These are phyloP conservation scores for Rhadina sibilatrix DNA, from an alignment of 2,113 vertebrate species.

Conservation along the genomic window DNA sequence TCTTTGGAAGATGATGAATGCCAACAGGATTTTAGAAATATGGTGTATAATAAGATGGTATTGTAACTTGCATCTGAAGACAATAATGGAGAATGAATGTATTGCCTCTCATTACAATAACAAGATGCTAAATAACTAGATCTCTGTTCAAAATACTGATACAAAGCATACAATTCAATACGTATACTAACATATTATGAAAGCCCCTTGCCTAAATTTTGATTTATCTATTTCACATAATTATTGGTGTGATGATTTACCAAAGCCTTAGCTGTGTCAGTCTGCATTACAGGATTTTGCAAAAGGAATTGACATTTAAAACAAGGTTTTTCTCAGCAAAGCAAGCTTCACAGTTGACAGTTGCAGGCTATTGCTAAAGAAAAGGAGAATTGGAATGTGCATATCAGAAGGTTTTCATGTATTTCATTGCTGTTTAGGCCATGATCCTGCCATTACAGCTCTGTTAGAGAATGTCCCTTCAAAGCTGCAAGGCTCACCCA, in stretches of 20 bases:
- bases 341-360: constrained; percentile 1
- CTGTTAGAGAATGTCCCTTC: background rate
- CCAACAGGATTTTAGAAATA: background rate
- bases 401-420: background rate
- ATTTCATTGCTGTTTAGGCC: constrained; percentile 10
- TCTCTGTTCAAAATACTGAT: background rate
- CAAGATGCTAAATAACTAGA: background rate
- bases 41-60: background rate
- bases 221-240: background rate
- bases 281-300: constrained; percentile 45
- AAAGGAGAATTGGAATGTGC: background rate
- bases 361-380: constrained; percentile 10
- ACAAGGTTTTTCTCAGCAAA: constrained; percentile 33
- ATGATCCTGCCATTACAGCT: background rate
- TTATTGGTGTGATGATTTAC: background rate
- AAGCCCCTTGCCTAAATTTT: background rate
- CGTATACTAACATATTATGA: background rate
- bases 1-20: background rate
- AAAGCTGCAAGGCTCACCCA: background rate
- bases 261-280: background rate
- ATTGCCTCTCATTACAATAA: background rate
- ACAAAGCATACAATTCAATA: background rate
- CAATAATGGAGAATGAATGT: background rate
- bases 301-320: constrained; percentile 23
- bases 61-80: background rate